Evolutionary conservation across 2,797 vertebrate genomes (phyloP), one percentile per base, ranked within the genome.

Genomic region (Mastacembelus armatus): DNA sequence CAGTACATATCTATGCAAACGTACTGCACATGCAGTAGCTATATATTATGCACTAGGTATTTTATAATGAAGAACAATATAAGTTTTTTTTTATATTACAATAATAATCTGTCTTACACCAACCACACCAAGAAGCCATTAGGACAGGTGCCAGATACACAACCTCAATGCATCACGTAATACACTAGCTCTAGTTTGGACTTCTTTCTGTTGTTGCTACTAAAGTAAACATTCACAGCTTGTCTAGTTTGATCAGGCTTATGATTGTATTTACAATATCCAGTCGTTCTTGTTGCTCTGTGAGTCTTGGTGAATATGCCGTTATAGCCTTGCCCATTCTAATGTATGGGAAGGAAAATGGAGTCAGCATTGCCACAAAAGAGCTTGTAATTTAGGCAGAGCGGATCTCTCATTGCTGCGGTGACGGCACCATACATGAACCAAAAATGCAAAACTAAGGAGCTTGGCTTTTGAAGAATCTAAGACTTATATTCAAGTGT

Each of bases 311-410:
- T 58, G 66, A 76, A 40, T 15, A 21, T 19, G 1, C 77, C n/a
- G 48, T 29, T 58, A 55, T 19, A 55, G 78, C 55, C 63, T 26
- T 77, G 76, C 74, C 64, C 68, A 2, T 74, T 77, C 72, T 81
- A 85, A 88, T 77, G 88, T 87, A 91, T 84, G 86, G 88, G 86
- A 81, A 76, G 82, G 71, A 77, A 87, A 82, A 83, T 51, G 86
- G 82, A 90, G 88, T 82, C 81, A 55, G 86, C 74, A 71, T 74
- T 24, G 75, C 88, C 81, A 74, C 85, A 88, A 66, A 83, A 76
- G 83, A 89, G 88, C 86, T 88, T 91, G 85, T 91, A 91, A 90
- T 91, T 91, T 90, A 85, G 87, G 72, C 78, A 18, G 68, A 84
- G 83, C 67, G 67, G 82, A 89, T 89, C 88, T 87, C 72, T 91